Evolutionary conservation across 64 coral and sea anemone genomes (phyloP), one percentile per base, ranked within the genome.

Genomic region (Trachythela sp.): DNA sequence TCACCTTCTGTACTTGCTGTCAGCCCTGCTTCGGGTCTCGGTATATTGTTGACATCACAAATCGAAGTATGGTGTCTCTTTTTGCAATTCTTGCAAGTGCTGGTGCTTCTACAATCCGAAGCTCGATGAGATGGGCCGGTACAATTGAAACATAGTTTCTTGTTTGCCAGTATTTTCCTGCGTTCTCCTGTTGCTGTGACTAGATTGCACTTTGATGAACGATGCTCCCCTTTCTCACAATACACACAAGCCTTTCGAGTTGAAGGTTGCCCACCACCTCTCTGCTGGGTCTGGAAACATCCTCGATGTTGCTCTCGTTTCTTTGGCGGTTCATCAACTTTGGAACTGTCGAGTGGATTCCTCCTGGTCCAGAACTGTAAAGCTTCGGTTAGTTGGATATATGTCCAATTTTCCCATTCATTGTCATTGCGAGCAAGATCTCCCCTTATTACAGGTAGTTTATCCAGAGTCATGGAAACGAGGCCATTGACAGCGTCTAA

Each of bases 141-240:
- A 17, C 91, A 92, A 87, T 87, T 92, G 20, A 91, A 91, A 72
- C 89, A 91, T 22, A 91, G 83, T 43, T 34, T 84, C 17, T 92
- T 83, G 9, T 39, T 85, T 17, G 40, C 39, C 68, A 92, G 58
- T 37, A 88, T 83, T 84, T 84, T 45, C 27, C 84, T 92, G 18
- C 91, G 48, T 33, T 77, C 91, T 24, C 9, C 33, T 30, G 29
- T 26, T 45, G 39, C 45, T 10, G 36, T 86, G n/a, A 91, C 87
- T 8, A 27, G n/a, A 17, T 68, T 60, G 29, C 87, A 76, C 33
- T 91, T 48, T 40, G 42, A 0, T 24, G 50, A 91, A 18, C 18
- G 85, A 36, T 91, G 89, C 7, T 43, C 31, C 17, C 36, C 36
- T 14, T 54, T 27, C 39, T 91, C n/a, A n/a, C n/a, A n/a, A n/a